A percentile compares a stretch with the other conserved stretches of the same genome.
Evolutionary conservation across 2,797 vertebrate genomes (phyloP).

Genomic region (Sebastes itinus): DNA sequence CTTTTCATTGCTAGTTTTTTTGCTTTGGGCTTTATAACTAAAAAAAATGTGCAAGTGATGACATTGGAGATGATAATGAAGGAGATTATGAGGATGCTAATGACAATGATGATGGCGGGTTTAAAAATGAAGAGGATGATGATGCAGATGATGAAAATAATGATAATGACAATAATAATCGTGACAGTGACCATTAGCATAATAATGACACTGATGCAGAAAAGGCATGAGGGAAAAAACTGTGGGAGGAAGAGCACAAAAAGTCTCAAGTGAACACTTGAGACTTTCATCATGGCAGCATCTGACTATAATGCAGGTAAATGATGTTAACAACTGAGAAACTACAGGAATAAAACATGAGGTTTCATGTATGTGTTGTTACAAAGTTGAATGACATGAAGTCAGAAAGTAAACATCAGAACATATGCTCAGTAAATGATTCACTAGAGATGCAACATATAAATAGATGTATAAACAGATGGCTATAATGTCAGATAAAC

Average conservation of each 20-base stretch:
- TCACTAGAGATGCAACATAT: not conserved
- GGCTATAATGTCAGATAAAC: not conserved
- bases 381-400: not conserved
- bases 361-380: not conserved
- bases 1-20: not conserved
- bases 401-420: not conserved
- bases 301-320: not conserved
- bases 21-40: constrained; percentile 37
- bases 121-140: constrained; percentile 33
- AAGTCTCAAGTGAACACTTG: not conserved
- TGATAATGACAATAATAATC: constrained; percentile 17
- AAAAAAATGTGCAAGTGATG: constrained; percentile 41
- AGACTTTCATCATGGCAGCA: not conserved
- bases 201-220: constrained; percentile 15
- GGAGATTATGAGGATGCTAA: constrained; percentile 40
- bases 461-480: too few species aligned
- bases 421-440: not conserved
- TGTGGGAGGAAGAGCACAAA: not conserved
- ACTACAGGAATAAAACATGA: not conserved
- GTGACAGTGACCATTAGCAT: constrained; percentile 19
- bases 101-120: constrained; percentile 11
- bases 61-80: constrained; percentile 39
- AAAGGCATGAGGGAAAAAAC: not conserved
- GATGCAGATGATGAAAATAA: constrained; percentile 50
- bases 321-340: not conserved